Conservation (phyloP, 2,797 vertebrate species). For the Esox lucius region DNA sequence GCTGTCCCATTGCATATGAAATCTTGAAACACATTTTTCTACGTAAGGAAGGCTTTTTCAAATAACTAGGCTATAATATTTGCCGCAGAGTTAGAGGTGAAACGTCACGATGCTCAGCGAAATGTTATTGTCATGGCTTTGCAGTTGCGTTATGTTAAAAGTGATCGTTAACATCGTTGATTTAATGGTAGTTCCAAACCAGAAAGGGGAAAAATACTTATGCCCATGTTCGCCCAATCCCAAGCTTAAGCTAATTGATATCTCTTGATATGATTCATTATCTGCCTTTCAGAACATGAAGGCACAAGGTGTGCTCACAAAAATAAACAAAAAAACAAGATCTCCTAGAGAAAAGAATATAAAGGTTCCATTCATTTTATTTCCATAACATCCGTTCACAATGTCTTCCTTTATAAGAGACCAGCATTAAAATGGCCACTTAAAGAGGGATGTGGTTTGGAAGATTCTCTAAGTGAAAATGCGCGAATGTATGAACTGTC, state of each 20-base stretch:
- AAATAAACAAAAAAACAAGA: conserved; percentile 28
- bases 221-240: neutral
- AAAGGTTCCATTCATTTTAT: conserved; percentile 43
- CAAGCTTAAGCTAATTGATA: neutral
- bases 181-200: no score
- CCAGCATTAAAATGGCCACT: conserved; percentile 25
- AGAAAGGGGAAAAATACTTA: no score
- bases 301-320: neutral
- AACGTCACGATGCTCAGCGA: no score
- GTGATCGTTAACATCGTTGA: no score
- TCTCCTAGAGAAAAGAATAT: conserved; percentile 13
- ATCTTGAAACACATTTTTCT: no score
- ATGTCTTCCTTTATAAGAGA: conserved; percentile 39
- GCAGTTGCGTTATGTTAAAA: no score
- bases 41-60: no score
- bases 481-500: conserved; percentile 57
- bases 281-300: neutral
- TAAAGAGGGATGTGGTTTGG: conserved; percentile 58
- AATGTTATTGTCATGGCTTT: no score
- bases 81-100: no score
- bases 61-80: no score
- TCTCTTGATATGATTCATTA: neutral
- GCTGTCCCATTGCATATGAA: no score
- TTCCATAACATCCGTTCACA: conserved; percentile 37
- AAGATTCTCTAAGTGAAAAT: conserved; percentile 44